Base-by-base conservation (phyloP, 2,113 vertebrate species). In the Xiphias gladius region DNA sequence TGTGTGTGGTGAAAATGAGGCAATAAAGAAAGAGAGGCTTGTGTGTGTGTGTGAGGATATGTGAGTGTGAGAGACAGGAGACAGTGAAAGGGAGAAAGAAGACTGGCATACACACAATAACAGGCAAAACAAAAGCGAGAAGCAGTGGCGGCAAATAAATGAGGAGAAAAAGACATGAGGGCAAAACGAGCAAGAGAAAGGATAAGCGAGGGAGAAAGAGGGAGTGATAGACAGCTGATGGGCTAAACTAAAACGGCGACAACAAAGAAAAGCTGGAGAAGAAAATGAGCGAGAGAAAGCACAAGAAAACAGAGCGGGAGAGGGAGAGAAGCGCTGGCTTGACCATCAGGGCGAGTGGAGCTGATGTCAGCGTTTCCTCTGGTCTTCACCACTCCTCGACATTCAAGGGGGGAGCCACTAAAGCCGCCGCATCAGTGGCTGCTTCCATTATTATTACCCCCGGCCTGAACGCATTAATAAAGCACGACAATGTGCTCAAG, bases 341-440 rank as follows among this genome's bases (percentile, higher is more conserved):
- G 82, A 77, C 79, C 79, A 77, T 64, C 5, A 12, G 54, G 37
- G 62, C 2, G 39, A 89, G 88, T 10, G 69, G 32, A 73, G 87
- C 84, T 88, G 87, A 92, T 88, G 83, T 91, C 84, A 89, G 88
- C 80, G 26, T 80, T 82, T 85, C 37, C 43, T 71, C 22, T 37
- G 39, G 63, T 63, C 61, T 46, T 81, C 72, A 22, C 26, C 73
- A 6, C 61, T 63, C 73, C 57, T 75, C 73, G 35, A 62, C 65
- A 85, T 71, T 65, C n/a, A 61, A 72, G 79, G 69, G 79, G 32
- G 57, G 67, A 83, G 79, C 70, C 37, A 46, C n/a, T 83, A 35
- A 66, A 70, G 79, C 66, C 30, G 19, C 61, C 7, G 55, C 82
- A 76, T 71, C 48, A 46, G 70, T n/a, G 35, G 55, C 62, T 46